Conservation (phyloP, 2,797 vertebrate species). For the Paguma larvata region DNA sequence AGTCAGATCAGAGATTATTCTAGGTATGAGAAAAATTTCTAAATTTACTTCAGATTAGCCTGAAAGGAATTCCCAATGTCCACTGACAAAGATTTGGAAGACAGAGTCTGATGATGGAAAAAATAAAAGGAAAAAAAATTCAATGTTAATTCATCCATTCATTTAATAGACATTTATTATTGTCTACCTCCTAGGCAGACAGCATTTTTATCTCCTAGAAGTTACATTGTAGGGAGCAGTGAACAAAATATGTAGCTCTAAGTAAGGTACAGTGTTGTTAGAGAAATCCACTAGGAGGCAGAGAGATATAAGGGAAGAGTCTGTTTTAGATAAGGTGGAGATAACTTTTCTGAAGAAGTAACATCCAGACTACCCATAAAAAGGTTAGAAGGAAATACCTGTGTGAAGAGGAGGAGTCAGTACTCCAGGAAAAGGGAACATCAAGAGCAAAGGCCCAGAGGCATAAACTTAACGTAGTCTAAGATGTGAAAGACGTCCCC, state of each 20-base stretch:
- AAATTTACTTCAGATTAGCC: background rate
- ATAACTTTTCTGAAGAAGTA: background rate
- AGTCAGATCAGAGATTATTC: background rate
- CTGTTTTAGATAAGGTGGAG: background rate
- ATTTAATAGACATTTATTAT: background rate
- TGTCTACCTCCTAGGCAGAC: background rate
- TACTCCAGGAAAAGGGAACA: background rate
- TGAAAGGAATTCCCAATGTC: background rate
- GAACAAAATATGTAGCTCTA: background rate
- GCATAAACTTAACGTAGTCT: background rate
- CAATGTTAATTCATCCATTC: background rate
- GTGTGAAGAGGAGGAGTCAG: background rate
- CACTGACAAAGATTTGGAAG: background rate
- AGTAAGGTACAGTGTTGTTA: background rate
- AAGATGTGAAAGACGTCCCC: background rate
- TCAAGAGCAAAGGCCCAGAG: background rate
- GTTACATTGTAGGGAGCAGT: background rate
- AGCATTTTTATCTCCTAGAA: background rate
- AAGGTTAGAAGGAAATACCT: background rate
- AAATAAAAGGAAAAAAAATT: slow-evolving; percentile 26
- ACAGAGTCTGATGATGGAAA: background rate
- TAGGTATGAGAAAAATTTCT: slow-evolving; percentile 1
- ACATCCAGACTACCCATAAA: background rate
- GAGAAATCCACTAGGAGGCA: background rate
- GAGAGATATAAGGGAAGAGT: background rate